Conservation (phyloP, 2,113 vertebrate species). For the Apteryx owenii region DNA sequence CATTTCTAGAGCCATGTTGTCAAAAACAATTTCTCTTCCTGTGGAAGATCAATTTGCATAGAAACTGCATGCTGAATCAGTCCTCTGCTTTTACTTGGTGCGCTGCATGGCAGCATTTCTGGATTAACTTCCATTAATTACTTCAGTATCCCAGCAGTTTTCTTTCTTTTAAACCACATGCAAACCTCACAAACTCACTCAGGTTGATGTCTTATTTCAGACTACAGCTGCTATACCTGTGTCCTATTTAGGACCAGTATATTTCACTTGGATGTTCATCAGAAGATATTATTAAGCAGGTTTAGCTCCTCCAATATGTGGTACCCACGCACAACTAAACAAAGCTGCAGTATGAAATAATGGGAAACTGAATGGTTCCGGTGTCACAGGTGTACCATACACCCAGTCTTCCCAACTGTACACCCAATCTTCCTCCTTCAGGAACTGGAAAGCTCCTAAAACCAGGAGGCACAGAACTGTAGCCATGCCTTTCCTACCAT, state of each 20-base stretch:
- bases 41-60: constrained; percentile 46
- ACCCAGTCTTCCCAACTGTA: not conserved
- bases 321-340: not conserved
- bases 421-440: not conserved
- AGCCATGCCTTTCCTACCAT: not conserved
- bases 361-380: not conserved
- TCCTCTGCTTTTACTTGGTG: constrained; percentile 14
- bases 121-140: constrained; percentile 47
- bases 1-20: constrained; percentile 40
- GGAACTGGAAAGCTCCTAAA: not conserved
- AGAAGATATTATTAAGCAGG: not conserved
- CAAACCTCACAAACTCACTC: not conserved
- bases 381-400: too few relatives aligned
- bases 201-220: not conserved
- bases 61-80: constrained; percentile 41
- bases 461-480: not conserved
- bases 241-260: not conserved
- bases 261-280: not conserved
- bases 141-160: not conserved
- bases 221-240: not conserved
- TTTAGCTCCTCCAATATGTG: not conserved
- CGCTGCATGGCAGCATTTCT: constrained; percentile 1
- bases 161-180: not conserved
- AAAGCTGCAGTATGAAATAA: not conserved
- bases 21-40: constrained; percentile 44